Evolutionary conservation across 2,113 vertebrate species (phyloP).

Genomic region (Macquaria ambigua): DNA sequence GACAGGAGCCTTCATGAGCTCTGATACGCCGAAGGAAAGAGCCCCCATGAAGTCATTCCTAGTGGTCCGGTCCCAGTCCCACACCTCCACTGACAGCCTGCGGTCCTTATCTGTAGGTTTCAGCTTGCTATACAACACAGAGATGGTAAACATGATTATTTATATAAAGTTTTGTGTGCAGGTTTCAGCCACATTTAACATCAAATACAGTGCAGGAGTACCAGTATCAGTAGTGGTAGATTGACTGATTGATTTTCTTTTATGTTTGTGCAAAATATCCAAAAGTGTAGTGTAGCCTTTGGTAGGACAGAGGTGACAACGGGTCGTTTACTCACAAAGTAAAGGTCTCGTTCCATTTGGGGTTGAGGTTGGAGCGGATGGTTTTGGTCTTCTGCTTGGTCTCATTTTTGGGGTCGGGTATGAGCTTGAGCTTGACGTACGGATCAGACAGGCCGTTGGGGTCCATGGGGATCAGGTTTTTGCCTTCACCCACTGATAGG

Average conservation of each 20-base stretch:
- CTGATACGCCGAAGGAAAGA: constrained; percentile 96
- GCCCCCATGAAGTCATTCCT: constrained; percentile 99
- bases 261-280: background rate
- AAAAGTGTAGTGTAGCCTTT: background rate
- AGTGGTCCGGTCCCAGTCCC: constrained; percentile 99
- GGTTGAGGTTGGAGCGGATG: constrained; percentile 95
- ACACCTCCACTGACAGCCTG: constrained; percentile 93
- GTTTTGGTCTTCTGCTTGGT: constrained; percentile 99
- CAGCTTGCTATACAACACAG: constrained; percentile 88
- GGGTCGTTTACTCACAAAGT: constrained; percentile 89
- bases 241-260: no score
- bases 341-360: constrained; percentile 95
- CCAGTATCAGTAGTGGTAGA: no score
- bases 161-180: background rate
- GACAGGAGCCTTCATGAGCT: constrained; percentile 94
- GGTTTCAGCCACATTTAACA: background rate
- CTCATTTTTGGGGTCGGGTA: constrained; percentile 97
- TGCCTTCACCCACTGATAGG: constrained; percentile 90
- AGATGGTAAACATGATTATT: background rate
- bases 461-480: constrained; percentile 98
- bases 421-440: constrained; percentile 97
- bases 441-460: constrained; percentile 97
- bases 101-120: constrained; percentile 95
- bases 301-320: background rate
- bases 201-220: background rate